These are phyloP conservation scores for Microchrysa polita DNA, from an alignment of 2,888 invertebrate genomes.

Conservation along the genomic window DNA sequence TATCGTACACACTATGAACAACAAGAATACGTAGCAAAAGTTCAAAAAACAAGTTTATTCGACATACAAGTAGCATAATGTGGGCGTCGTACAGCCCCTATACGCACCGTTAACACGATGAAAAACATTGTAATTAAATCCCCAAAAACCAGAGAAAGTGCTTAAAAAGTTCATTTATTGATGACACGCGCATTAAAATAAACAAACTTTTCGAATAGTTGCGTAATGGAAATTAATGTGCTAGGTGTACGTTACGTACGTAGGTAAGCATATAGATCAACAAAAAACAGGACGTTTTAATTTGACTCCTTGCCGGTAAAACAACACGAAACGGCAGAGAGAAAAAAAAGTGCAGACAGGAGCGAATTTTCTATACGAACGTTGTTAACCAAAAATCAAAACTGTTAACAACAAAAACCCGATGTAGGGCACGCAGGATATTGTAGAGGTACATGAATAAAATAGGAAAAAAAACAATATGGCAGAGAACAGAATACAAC, in stretches of 20 bases:
- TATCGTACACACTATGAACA: no score
- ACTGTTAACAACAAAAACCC: no score
- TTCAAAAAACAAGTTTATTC: no score
- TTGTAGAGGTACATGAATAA: neutral
- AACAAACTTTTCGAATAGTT: conserved; percentile 1
- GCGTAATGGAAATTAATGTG: conserved; percentile 6
- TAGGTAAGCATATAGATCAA: no score
- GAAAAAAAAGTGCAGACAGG: neutral
- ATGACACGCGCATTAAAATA: conserved; percentile 14
- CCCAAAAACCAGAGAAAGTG: conserved; percentile 18
- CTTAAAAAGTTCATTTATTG: conserved; percentile 20
- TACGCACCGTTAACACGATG: neutral
- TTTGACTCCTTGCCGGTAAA: neutral
- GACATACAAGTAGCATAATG: no score
- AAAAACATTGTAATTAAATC: conserved; percentile 18
- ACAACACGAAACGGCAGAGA: neutral
- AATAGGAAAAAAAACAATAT: neutral
- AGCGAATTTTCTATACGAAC: no score
- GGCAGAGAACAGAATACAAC: conserved; percentile 1
- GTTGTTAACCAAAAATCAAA: no score
- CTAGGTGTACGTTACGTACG: neutral
- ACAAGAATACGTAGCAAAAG: no score
- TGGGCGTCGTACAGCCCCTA: no score
- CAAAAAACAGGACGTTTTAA: conserved; percentile 3
- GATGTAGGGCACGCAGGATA: neutral